These are phyloP conservation scores for Scophthalmus maximus DNA, from an alignment of 2,113 vertebrate genomes.

Conservation along the genomic window DNA sequence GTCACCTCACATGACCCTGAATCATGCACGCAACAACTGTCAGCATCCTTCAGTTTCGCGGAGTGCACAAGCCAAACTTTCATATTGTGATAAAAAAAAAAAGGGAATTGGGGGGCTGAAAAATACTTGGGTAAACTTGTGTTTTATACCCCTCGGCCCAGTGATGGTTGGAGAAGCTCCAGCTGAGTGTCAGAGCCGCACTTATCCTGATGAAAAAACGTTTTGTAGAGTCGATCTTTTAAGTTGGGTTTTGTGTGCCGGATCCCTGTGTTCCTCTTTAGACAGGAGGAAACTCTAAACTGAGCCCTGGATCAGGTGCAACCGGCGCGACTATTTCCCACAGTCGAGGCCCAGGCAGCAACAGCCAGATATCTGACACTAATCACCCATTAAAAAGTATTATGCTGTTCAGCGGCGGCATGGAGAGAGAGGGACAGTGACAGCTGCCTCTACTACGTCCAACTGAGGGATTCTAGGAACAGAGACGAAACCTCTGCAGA, in stretches of 20 bases:
- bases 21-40: slow-evolving; percentile 8
- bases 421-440: slow-evolving; percentile 65
- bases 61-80: slow-evolving; percentile 12
- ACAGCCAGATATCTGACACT: slow-evolving; percentile 84
- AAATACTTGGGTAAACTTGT: slow-evolving; percentile 17
- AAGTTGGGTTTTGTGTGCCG: slow-evolving; percentile 52
- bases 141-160: slow-evolving; percentile 22
- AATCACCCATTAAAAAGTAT: slow-evolving; percentile 84
- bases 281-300: slow-evolving; percentile 77
- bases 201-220: slow-evolving; percentile 66
- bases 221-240: slow-evolving; percentile 59
- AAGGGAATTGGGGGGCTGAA: slow-evolving; percentile 2
- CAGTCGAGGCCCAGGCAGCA: slow-evolving; percentile 71
- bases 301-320: slow-evolving; percentile 79
- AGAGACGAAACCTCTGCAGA: slow-evolving; percentile 38
- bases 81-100: slow-evolving; percentile 45
- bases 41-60: slow-evolving; percentile 2
- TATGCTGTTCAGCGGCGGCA: slow-evolving; percentile 66
- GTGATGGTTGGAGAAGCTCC: slow-evolving; percentile 33
- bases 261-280: slow-evolving; percentile 64
- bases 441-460: slow-evolving; percentile 79
- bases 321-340: slow-evolving; percentile 79
- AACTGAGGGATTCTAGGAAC: slow-evolving; percentile 70
- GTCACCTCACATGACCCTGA: slow-evolving; percentile 37
- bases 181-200: slow-evolving; percentile 32